Percentiles rank a stretch among this genome's conserved stretches.
These are phyloP conservation scores for Caenorhabditis virilis DNA, from an alignment of 2,888 invertebrate genomes.

Conservation along the genomic window DNA sequence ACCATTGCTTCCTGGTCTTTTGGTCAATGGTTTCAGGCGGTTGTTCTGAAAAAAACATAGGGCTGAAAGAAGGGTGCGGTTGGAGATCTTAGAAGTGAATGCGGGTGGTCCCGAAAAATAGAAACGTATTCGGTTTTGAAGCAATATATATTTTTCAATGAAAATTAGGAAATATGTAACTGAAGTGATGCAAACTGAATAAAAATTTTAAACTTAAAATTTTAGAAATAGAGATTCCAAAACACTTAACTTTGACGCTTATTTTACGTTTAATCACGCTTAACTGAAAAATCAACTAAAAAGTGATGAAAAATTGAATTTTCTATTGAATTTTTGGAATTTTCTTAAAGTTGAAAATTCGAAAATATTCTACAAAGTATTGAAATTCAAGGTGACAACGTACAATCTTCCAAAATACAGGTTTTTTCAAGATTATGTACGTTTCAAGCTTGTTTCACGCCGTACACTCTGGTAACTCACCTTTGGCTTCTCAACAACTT, in stretches of 20 bases:
- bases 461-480: conserved; percentile 15
- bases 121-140: too few species aligned
- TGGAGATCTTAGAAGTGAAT: too few species aligned
- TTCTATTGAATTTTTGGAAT: too few species aligned
- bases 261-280: too few species aligned
- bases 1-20: conserved; percentile 27
- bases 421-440: too few species aligned
- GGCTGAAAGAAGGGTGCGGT: too few species aligned
- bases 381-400: too few species aligned
- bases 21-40: conserved; percentile 43
- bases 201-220: conserved; percentile 4
- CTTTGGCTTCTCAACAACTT: conserved; percentile 44
- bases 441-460: background rate
- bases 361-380: too few species aligned
- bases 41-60: conserved; percentile 34
- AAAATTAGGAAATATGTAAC: background rate
- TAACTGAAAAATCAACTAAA: background rate
- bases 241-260: background rate
- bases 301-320: background rate
- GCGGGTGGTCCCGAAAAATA: too few species aligned
- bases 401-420: too few species aligned
- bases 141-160: conserved; percentile 3
- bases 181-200: background rate
- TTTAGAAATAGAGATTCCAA: background rate
- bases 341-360: too few species aligned